phyloP scores from a whole-genome alignment of 2,113 vertebrate species.

The Mirza zaza region DNA sequence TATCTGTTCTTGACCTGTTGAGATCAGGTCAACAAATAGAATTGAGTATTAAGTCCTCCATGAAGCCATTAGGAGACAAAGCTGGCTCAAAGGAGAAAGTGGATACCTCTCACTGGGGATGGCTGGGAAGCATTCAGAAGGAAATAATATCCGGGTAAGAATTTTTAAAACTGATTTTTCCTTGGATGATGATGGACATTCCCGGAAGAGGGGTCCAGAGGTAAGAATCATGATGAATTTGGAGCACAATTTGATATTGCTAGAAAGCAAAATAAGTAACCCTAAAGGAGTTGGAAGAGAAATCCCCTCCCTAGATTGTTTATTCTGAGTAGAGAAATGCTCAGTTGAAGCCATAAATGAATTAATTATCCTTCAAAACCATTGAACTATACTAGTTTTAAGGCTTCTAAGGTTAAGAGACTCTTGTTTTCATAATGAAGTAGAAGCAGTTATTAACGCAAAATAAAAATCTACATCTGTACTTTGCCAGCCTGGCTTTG shows the following conservation, averaged over 20 bases:
- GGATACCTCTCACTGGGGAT: not conserved
- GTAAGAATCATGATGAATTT: not conserved
- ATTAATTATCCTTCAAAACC: not conserved
- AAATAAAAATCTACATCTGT: not conserved
- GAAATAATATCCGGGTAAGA: not conserved
- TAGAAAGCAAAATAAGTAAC: not conserved
- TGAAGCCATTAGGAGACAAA: not conserved
- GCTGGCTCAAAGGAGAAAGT: not conserved
- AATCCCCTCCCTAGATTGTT: not conserved
- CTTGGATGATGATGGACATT: not conserved
- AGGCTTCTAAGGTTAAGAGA: not conserved
- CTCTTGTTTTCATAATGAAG: not conserved
- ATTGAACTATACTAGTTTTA: not conserved
- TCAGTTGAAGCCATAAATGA: not conserved
- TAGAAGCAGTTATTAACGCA: not conserved
- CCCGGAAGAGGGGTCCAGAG: not conserved
- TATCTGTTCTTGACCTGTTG: not conserved
- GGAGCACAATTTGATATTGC: not conserved
- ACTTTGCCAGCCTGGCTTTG: not conserved
- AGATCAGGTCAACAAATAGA: not conserved
- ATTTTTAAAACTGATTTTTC: not conserved
- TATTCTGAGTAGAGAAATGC: not conserved
- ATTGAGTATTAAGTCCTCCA: not conserved
- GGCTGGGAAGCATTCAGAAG: not conserved
- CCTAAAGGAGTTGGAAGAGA: not conserved